Evolutionary conservation across 2,797 vertebrate genomes (phyloP).

Genomic region (Scolopax bukidnonensis): DNA sequence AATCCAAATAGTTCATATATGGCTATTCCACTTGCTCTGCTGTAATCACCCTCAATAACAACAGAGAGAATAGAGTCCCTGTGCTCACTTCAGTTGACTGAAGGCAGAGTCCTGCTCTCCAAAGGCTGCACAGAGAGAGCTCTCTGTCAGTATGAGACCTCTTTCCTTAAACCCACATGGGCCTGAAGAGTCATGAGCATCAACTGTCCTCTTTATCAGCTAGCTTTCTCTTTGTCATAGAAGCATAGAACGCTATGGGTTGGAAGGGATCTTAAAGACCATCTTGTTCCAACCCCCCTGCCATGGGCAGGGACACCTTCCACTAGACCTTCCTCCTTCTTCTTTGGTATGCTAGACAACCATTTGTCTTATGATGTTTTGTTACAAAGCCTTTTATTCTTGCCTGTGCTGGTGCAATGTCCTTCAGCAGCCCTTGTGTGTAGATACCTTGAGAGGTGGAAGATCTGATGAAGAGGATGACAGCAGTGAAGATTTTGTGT

Average conservation of each 20-base stretch:
- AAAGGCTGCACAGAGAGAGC: neutral
- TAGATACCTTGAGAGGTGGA: neutral
- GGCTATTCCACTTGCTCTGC: neutral
- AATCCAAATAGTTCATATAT: neutral
- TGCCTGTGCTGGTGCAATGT: neutral
- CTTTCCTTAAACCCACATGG: neutral
- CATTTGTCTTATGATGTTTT: neutral
- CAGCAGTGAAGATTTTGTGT: neutral
- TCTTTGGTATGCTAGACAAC: neutral
- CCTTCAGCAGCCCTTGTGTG: neutral
- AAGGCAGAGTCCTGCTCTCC: neutral
- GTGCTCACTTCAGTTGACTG: neutral
- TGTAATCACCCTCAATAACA: neutral
- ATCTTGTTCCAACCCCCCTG: too few species aligned
- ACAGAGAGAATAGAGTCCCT: fast-evolving
- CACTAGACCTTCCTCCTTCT: neutral
- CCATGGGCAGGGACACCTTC: too few species aligned
- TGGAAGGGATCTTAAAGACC: too few species aligned
- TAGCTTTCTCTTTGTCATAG: neutral
- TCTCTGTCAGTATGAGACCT: neutral
- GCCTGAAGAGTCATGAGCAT: neutral
- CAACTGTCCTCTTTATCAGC: neutral
- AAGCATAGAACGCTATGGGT: too few species aligned
- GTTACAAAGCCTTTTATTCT: neutral
- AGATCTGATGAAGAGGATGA: neutral